These are phyloP conservation scores for Varecia variegata DNA, from an alignment of 2,797 vertebrate genomes.

Conservation along the genomic window DNA sequence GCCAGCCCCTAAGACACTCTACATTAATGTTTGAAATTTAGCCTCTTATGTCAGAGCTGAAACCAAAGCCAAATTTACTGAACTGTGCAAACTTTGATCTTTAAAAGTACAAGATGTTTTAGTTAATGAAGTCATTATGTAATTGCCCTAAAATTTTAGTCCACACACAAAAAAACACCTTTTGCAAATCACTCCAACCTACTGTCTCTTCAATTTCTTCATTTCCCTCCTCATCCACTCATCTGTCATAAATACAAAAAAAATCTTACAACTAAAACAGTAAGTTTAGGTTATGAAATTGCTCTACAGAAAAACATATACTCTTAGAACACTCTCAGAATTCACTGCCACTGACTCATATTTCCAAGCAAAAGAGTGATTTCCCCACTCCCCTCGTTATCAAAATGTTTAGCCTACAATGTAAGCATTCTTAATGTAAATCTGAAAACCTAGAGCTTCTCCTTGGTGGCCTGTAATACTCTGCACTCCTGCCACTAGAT, in stretches of 20 bases:
- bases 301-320: background rate
- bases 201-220: slow-evolving; percentile 23
- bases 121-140: background rate
- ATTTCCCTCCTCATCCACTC: background rate
- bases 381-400: background rate
- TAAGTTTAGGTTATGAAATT: slow-evolving; percentile 40
- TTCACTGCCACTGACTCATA: background rate
- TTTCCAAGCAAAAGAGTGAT: background rate
- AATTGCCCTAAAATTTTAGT: slow-evolving; percentile 34
- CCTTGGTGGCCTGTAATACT: background rate
- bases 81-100: slow-evolving; percentile 29
- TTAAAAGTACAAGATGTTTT: slow-evolving; percentile 37
- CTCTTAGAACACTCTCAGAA: background rate
- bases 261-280: background rate
- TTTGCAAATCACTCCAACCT: slow-evolving; percentile 30
- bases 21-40: slow-evolving; percentile 21
- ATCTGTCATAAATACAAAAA: slow-evolving; percentile 25
- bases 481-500: slow-evolving; percentile 65
- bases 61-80: background rate
- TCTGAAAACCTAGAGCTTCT: background rate
- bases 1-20: background rate
- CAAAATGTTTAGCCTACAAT: background rate
- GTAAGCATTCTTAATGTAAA: background rate
- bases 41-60: background rate
- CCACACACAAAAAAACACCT: background rate